Evolutionary conservation across 2,888 invertebrate genomes (phyloP).

Genomic region (Tholera decimalis): DNA sequence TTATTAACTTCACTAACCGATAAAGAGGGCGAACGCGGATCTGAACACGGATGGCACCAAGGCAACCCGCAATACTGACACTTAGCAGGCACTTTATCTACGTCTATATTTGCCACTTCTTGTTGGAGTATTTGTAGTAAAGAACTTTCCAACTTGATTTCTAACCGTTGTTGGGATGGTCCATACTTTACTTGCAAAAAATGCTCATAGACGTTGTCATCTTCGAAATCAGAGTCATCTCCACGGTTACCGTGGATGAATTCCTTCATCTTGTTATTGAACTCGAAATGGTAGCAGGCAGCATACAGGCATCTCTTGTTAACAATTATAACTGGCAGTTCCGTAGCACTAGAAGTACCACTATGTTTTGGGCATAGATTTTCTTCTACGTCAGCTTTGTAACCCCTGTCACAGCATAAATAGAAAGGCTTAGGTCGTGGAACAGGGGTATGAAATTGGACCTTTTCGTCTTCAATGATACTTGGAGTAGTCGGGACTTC

Average conservation of each 20-base stretch:
- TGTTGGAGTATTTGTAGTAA: conserved; percentile 81
- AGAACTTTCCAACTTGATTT: conserved; percentile 82
- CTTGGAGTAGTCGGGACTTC: conserved; percentile 78
- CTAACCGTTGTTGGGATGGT: conserved; percentile 70
- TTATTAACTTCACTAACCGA: background rate
- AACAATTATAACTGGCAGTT: conserved; percentile 82
- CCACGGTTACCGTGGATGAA: conserved; percentile 76
- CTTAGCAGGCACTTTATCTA: conserved; percentile 67
- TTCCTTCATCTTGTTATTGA: conserved; percentile 78
- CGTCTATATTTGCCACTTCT: conserved; percentile 72
- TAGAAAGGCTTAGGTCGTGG: conserved; percentile 81
- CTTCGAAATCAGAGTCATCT: conserved; percentile 74
- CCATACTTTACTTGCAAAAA: conserved; percentile 79
- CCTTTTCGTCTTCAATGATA: conserved; percentile 75
- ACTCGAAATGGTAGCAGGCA: conserved; percentile 83
- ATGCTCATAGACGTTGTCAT: conserved; percentile 75
- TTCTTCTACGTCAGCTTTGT: conserved; percentile 74
- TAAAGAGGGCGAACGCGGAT: too few relatives aligned
- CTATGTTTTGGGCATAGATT: conserved; percentile 80
- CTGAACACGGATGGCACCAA: conserved; percentile 30
- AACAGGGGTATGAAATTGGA: conserved; percentile 71
- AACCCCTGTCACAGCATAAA: conserved; percentile 80
- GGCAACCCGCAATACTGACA: conserved; percentile 76
- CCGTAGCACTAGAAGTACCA: conserved; percentile 76
- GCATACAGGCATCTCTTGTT: conserved; percentile 84